phyloP scores from a whole-genome alignment of 2,797 vertebrate species.

The Betta splendens region DNA sequence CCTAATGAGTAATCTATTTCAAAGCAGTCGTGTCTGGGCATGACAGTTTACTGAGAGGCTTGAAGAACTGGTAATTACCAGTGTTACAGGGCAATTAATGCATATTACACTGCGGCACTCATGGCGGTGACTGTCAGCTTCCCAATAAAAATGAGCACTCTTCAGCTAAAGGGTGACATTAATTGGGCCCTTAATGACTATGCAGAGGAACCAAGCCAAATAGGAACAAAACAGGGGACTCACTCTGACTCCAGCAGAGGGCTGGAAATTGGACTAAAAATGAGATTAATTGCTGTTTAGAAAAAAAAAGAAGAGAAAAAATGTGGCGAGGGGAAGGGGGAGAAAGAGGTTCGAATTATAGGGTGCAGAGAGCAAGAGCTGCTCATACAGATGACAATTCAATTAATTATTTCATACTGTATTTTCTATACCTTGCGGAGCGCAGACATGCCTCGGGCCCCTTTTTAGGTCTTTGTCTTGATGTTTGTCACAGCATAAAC shows the following conservation, averaged over 20 bases:
- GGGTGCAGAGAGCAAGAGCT: conserved; percentile 96
- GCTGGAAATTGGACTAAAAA: conserved; percentile 99
- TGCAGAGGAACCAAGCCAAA: conserved; percentile 99
- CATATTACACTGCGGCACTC: conserved; percentile 99
- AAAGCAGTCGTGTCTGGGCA: conserved; percentile 99
- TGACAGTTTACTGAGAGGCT: conserved; percentile 99
- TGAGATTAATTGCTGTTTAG: conserved; percentile 99
- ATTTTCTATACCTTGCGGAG: conserved; percentile 85
- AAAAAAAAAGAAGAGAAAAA: conserved; percentile 92
- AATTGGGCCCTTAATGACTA: conserved; percentile 99
- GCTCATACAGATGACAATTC: conserved; percentile 97
- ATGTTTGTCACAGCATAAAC: conserved; percentile 36
- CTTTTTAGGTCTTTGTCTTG: conserved; percentile 44
- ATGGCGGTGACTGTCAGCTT: conserved; percentile 99
- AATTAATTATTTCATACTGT: conserved; percentile 82
- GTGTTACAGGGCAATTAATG: conserved; percentile 99
- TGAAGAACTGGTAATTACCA: conserved; percentile 99
- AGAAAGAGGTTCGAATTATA: conserved; percentile 99
- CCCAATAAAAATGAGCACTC: conserved; percentile 99
- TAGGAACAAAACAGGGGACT: conserved; percentile 99
- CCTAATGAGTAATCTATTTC: conserved; percentile 99
- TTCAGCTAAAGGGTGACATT: conserved; percentile 99
- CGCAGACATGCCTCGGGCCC: conserved; percentile 39
- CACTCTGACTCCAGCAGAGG: conserved; percentile 99
- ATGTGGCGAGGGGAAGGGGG: conserved; percentile 92